A percentile compares a stretch with the other conserved stretches of the same genome.
Conservation (phyloP, 2,888 invertebrate genomes). For the Tachystola acroxantha region DNA sequence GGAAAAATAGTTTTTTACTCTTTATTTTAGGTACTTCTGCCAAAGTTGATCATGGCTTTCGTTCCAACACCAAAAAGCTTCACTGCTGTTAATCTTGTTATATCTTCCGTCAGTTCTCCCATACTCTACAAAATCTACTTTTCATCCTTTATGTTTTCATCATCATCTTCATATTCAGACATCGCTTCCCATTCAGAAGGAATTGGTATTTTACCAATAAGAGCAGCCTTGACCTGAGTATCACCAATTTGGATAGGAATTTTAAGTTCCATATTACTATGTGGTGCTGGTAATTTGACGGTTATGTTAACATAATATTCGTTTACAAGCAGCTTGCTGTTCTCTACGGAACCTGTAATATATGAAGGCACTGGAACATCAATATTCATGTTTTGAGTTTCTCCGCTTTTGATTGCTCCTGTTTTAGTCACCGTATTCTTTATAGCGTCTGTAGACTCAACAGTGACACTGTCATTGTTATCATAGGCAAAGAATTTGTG, state of each 20-base stretch:
- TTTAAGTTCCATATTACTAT: slow-evolving; percentile 23
- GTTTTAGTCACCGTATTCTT: slow-evolving; percentile 24
- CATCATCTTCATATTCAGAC: neutral
- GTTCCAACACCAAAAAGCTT: neutral
- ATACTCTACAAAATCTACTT: too few species aligned
- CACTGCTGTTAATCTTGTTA: neutral
- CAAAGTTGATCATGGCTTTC: neutral
- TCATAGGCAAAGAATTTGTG: slow-evolving; percentile 19
- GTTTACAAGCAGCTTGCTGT: slow-evolving; percentile 26
- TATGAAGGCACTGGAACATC: slow-evolving; percentile 19
- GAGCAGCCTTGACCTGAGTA: too few species aligned
- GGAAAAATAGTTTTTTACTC: too few species aligned
- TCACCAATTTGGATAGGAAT: slow-evolving; percentile 33
- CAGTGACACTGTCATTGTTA: slow-evolving; percentile 10
- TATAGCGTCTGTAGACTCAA: slow-evolving; percentile 13
- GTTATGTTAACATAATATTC: slow-evolving; percentile 26
- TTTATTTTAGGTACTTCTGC: too few species aligned
- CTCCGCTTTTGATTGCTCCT: slow-evolving; percentile 17
- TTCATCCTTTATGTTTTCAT: neutral
- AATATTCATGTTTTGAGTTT: slow-evolving; percentile 15
- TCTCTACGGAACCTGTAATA: slow-evolving; percentile 19
- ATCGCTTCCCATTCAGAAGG: neutral
- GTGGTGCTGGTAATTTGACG: slow-evolving; percentile 28
- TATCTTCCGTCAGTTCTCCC: too few species aligned
- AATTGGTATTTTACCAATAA: too few species aligned